phyloP scores from a whole-genome alignment of 2,888 invertebrate species.

The Torymus texanus region DNA sequence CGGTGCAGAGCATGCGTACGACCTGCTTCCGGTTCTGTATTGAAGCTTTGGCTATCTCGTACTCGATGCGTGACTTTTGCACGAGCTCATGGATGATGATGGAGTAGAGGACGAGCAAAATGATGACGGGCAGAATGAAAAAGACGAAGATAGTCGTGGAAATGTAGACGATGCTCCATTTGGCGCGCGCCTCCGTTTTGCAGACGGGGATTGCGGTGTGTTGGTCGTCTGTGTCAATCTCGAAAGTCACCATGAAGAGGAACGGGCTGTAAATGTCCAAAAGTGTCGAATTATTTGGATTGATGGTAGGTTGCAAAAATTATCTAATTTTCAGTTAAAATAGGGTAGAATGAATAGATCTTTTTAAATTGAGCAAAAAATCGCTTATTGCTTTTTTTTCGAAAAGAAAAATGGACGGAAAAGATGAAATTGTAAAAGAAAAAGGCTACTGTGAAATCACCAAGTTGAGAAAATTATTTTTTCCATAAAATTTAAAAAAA shows the following conservation, averaged over 20 bases:
- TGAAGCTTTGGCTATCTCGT: conserved; percentile 79
- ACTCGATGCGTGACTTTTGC: conserved; percentile 85
- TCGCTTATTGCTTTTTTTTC: too few species aligned
- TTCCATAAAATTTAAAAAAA: too few species aligned
- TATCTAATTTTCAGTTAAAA: too few species aligned
- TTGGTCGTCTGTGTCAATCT: conserved; percentile 83
- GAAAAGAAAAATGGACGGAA: too few species aligned
- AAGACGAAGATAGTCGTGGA: conserved; percentile 87
- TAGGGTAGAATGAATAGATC: too few species aligned
- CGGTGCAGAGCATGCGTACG: conserved; percentile 91
- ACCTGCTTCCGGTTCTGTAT: conserved; percentile 87
- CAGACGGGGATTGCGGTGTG: conserved; percentile 84
- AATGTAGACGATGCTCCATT: conserved; percentile 88
- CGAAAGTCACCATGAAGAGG: conserved; percentile 86
- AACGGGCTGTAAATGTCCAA: conserved; percentile 84
- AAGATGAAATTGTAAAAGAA: too few species aligned
- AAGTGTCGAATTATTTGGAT: conserved; percentile 46
- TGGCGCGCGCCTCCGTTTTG: conserved; percentile 84
- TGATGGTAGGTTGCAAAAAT: too few species aligned
- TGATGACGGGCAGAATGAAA: conserved; percentile 88
- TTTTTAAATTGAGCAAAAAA: too few species aligned
- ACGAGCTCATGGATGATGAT: conserved; percentile 90
- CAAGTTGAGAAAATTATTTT: too few species aligned
- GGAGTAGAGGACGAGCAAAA: conserved; percentile 88
- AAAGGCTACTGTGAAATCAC: too few species aligned